These are phyloP conservation scores for Scaptomyza flava DNA, from an alignment of 2,888 invertebrate genomes.

Conservation along the genomic window DNA sequence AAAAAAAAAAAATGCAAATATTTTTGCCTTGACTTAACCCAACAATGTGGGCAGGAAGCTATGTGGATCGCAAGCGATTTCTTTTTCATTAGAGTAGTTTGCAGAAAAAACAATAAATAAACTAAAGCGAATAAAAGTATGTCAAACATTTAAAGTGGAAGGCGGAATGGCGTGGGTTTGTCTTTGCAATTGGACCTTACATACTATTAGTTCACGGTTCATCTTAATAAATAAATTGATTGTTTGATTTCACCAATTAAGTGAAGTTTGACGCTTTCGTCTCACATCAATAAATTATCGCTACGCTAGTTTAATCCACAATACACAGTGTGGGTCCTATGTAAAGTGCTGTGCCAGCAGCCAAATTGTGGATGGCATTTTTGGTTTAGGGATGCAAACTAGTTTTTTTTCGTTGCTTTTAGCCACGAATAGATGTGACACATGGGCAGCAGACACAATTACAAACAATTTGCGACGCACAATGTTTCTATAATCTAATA, in stretches of 20 bases:
- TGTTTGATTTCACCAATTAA: slow-evolving; percentile 4
- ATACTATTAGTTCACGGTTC: slow-evolving; percentile 14
- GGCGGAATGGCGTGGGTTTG: slow-evolving; percentile 23
- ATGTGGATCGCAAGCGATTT: slow-evolving; percentile 36
- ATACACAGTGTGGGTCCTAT: slow-evolving; percentile 15
- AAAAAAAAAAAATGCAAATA: slow-evolving; percentile 6
- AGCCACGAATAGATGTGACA: slow-evolving; percentile 46
- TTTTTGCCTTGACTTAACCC: slow-evolving; percentile 53
- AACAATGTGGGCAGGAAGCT: slow-evolving; percentile 48
- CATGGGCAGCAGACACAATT: slow-evolving; percentile 67
- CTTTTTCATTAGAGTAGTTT: slow-evolving; percentile 11
- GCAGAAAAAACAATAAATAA: slow-evolving; percentile 9
- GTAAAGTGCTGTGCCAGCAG: slow-evolving; percentile 19
- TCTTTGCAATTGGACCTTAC: slow-evolving; percentile 5
- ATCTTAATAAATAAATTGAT: not conserved
- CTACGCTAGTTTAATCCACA: not conserved
- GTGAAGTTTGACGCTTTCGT: not conserved
- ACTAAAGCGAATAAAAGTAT: slow-evolving; percentile 36
- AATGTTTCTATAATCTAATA: slow-evolving; percentile 50
- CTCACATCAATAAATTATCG: not conserved
- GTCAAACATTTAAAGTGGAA: slow-evolving; percentile 39
- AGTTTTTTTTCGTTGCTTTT: slow-evolving; percentile 23
- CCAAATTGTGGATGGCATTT: slow-evolving; percentile 45
- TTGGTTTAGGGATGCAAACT: slow-evolving; percentile 49
- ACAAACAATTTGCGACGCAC: slow-evolving; percentile 44